Base-by-base conservation (phyloP, 2,113 vertebrate species). In the Aptenodytes forsteri region DNA sequence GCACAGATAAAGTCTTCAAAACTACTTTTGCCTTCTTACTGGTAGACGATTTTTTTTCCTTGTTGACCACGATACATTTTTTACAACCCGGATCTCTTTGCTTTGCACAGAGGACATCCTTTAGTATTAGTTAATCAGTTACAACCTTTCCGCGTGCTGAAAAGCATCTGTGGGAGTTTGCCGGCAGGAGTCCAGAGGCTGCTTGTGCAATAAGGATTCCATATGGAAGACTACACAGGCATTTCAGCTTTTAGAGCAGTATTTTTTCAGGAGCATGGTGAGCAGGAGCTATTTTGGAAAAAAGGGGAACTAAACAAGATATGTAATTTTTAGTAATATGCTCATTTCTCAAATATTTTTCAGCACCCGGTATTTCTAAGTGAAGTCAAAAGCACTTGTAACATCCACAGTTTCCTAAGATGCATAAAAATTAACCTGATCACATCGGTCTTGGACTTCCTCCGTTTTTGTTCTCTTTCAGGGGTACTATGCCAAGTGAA, bases 401-500 rank as follows among this genome's bases (percentile, higher is more conserved):
- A 62, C 32, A 75, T 86, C 90, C 32, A 81, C 7, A 59, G 11
- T 67, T 83, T 78, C 36, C 30, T 25, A 78, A 66, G 30, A 64
- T 36, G 20, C 14, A 58, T 18, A n/a, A 70, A 69, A 82, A 49
- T 94, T 72, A 32, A 99, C 99, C 99, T 99, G 98, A 99, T 99
- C 94, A 99, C 99, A 72, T 99, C 99, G 0, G 98, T 97, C 52
- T 99, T 96, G 13, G 99, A 99, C 30, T 69, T 96, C 40, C 99
- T 98, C 23, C 85, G 97, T 71, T 98, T 97, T 92, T 99, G 98
- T 88, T 99, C 99, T 70, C 98, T 96, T 20, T 99, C 98, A 3
- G 99, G 99, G 15, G 99, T 97, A 8, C 12, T 0, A 11, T 99
- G 99, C 99, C 99, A 99, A 14, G 99, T 99, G 94, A 99, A 99